Evolutionary conservation across 2,113 vertebrate genomes (phyloP).

Genomic region (Strix uralensis): DNA sequence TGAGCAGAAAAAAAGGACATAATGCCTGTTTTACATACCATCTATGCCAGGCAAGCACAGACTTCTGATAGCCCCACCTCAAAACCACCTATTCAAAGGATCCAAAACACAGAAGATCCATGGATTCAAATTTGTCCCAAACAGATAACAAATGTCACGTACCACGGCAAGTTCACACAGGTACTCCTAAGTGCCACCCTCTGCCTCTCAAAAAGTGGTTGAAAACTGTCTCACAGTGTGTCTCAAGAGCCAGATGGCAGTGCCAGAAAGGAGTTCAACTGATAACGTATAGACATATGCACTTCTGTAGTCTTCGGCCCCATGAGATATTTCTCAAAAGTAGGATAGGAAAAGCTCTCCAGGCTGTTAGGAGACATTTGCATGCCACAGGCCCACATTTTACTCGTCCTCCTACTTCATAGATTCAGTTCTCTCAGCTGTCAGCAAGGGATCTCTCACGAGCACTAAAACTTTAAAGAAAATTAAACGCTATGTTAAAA

Average conservation of each 20-base stretch:
- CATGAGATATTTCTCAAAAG: background rate
- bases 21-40: background rate
- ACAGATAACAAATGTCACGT: background rate
- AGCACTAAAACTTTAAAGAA: background rate
- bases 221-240: rapidly evolving
- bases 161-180: rapidly evolving
- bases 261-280: background rate
- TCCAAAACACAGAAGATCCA: rapidly evolving
- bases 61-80: background rate
- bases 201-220: background rate
- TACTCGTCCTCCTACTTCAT: background rate
- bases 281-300: background rate
- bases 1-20: background rate
- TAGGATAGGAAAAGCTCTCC: background rate
- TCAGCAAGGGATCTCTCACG: background rate
- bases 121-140: background rate
- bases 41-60: background rate
- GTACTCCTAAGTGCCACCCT: background rate
- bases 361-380: background rate
- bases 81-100: background rate
- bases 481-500: background rate
- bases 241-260: background rate
- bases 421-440: background rate
- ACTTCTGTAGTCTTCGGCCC: background rate
- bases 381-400: background rate